phyloP scores from a whole-genome alignment of 2,888 invertebrate species.

The Lamellibrachia satsuma region DNA sequence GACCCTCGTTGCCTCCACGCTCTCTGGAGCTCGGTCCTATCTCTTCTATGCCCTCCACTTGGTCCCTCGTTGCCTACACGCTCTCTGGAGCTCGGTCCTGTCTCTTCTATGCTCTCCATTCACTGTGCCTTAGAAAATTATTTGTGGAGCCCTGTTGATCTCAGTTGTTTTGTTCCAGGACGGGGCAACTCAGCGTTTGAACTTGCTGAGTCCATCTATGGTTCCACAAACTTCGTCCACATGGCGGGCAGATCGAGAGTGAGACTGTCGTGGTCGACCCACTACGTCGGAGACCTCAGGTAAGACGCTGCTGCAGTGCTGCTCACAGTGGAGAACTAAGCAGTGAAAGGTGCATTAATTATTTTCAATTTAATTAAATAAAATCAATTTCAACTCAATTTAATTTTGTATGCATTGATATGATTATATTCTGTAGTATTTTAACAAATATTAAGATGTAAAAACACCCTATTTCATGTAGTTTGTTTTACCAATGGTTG shows the following conservation, averaged over 20 bases:
- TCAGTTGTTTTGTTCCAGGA: constrained; percentile 19
- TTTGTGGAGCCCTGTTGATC: neutral
- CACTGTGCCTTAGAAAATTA: too few species aligned
- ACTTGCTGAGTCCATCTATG: constrained; percentile 59
- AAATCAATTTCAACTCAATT: neutral
- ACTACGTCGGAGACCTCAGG: constrained; percentile 64
- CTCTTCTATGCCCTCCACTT: too few species aligned
- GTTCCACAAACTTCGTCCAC: constrained; percentile 59
- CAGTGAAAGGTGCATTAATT: neutral
- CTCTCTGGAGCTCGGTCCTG: too few species aligned
- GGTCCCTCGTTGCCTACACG: too few species aligned
- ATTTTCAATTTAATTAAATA: neutral
- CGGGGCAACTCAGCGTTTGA: constrained; percentile 63
- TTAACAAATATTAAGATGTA: too few species aligned
- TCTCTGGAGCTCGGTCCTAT: too few species aligned
- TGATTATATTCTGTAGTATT: neutral
- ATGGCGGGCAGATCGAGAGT: constrained; percentile 60
- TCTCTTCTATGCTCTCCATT: too few species aligned
- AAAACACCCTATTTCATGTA: too few species aligned
- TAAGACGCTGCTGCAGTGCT: constrained; percentile 35
- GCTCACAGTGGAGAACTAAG: neutral
- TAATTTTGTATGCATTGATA: neutral
- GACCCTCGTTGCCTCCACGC: too few species aligned
- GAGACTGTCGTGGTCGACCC: constrained; percentile 62
- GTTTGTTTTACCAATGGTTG: constrained; percentile 19